Conservation (phyloP, 2,888 invertebrate genomes). For the Lasioglossum villosulum region DNA sequence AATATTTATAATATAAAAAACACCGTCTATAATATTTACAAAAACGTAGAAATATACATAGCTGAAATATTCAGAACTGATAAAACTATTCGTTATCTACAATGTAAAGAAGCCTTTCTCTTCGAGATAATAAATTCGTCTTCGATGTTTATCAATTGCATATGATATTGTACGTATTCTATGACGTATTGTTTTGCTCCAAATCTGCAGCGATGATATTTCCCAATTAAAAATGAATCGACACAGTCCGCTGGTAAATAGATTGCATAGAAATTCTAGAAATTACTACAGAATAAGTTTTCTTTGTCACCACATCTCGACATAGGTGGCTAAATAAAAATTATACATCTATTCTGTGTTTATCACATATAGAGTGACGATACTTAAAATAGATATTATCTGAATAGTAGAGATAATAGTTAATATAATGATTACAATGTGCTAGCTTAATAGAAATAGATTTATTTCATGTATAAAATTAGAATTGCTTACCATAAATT, state of each 20-base stretch:
- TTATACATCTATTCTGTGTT: neutral
- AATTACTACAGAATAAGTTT: neutral
- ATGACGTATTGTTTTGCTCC: slow-evolving; percentile 43
- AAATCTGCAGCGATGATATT: slow-evolving; percentile 9
- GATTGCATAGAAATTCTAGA: neutral
- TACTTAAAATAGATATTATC: neutral
- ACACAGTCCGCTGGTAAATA: neutral
- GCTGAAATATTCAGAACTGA: slow-evolving; percentile 14
- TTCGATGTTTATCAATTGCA: neutral
- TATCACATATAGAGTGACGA: neutral
- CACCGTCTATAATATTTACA: neutral
- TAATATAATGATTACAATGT: neutral
- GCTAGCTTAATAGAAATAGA: neutral
- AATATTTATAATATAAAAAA: slow-evolving; percentile 15
- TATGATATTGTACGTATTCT: neutral
- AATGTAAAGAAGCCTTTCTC: slow-evolving; percentile 22
- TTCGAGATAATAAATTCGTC: slow-evolving; percentile 14
- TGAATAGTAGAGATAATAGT: neutral
- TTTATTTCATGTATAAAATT: neutral
- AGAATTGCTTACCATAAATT: neutral
- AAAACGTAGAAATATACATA: neutral
- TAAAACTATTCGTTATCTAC: slow-evolving; percentile 40
- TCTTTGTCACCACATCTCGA: neutral
- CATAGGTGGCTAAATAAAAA: neutral
- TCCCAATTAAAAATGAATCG: neutral